Conservation (phyloP, 1,140 invertebrate genomes). For the Elysia chlorotica region DNA sequence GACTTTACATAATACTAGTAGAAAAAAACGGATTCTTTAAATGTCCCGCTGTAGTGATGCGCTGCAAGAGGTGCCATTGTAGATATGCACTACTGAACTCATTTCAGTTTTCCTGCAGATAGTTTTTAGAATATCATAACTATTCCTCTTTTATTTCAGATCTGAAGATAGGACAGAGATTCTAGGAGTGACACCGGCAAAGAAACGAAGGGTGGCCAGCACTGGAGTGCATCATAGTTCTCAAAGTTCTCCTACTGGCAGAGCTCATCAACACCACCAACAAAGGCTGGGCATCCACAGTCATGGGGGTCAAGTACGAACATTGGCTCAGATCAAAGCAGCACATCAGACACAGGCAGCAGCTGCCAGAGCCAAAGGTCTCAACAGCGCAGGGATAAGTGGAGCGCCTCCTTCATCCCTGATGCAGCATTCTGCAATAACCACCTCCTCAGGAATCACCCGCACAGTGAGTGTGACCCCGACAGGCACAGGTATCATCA, state of each 20-base stretch:
- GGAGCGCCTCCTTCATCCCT: background rate
- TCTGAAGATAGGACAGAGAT: slow-evolving; percentile 23
- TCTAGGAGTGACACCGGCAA: slow-evolving; percentile 22
- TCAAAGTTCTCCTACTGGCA: too few relatives aligned
- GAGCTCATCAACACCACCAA: too few relatives aligned
- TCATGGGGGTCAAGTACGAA: slow-evolving; percentile 34
- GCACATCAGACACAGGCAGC: slow-evolving; percentile 45
- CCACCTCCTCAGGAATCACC: slow-evolving; percentile 20
- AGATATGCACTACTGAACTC: too few relatives aligned
- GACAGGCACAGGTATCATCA: slow-evolving; percentile 24
- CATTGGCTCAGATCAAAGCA: slow-evolving; percentile 48
- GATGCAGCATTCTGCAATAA: background rate
- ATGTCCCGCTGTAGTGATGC: background rate
- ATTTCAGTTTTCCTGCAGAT: too few relatives aligned
- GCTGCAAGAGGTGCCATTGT: background rate
- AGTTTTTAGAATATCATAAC: too few relatives aligned
- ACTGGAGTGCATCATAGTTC: too few relatives aligned
- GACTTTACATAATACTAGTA: too few relatives aligned
- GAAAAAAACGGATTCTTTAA: too few relatives aligned
- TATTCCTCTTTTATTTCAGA: background rate
- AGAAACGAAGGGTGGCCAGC: slow-evolving; percentile 20
- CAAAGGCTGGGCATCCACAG: too few relatives aligned
- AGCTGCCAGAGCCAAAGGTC: slow-evolving; percentile 30
- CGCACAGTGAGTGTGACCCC: slow-evolving; percentile 20
- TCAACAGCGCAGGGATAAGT: too few relatives aligned